A percentile compares a stretch with the other conserved stretches of the same genome.
phyloP scores from a whole-genome alignment of 2,113 vertebrate species.

The Nesoenas mayeri region DNA sequence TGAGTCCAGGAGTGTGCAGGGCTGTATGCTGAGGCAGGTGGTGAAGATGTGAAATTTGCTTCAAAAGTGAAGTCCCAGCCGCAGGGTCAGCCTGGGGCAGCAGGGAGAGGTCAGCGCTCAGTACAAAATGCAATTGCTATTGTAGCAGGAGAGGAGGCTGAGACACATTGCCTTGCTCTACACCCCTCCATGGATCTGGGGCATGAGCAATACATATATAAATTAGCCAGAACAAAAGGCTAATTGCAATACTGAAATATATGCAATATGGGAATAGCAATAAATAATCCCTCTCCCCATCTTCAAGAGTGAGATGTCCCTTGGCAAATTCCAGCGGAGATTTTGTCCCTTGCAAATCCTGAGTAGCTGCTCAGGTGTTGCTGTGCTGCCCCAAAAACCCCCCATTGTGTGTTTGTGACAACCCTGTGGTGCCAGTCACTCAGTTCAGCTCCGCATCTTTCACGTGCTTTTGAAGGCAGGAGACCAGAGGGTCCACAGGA shows the following conservation, averaged over 20 bases:
- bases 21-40: neutral
- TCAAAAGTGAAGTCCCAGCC: neutral
- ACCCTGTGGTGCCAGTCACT: neutral
- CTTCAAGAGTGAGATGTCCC: neutral
- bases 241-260: neutral
- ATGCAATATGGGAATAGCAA: neutral
- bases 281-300: neutral
- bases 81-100: neutral
- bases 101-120: neutral
- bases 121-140: neutral
- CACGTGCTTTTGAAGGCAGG: neutral
- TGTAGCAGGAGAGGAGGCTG: neutral
- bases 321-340: neutral
- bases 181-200: neutral
- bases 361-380: neutral
- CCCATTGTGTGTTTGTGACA: rapidly evolving
- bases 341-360: neutral
- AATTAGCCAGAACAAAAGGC: neutral
- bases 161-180: neutral
- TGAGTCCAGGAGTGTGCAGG: neutral
- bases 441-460: neutral
- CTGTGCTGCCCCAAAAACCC: neutral
- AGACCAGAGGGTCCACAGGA: neutral
- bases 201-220: neutral
- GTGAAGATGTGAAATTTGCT: neutral